Conservation (phyloP, 2,888 invertebrate genomes). For the Nowickia ferox region DNA sequence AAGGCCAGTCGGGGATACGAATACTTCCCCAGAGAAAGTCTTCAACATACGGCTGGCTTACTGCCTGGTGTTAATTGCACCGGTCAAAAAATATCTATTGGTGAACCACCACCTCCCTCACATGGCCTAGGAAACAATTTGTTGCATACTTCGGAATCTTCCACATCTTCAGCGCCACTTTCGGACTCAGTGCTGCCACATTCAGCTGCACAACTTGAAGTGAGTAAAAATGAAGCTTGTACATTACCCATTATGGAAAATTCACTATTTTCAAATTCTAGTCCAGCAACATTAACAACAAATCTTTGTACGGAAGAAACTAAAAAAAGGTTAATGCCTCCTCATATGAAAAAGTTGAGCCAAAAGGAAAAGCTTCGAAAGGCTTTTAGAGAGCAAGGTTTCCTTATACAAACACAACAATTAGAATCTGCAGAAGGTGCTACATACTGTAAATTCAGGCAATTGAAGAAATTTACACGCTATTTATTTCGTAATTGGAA, state of each 20-base stretch:
- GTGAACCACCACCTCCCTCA: constrained; percentile 80
- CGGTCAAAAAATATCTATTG: constrained; percentile 83
- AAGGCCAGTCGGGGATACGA: constrained; percentile 91
- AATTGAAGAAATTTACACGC: constrained; percentile 94
- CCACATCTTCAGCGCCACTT: constrained; percentile 77
- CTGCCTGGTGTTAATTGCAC: constrained; percentile 84
- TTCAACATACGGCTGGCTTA: constrained; percentile 85
- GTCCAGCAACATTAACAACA: constrained; percentile 58
- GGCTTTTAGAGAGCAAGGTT: constrained; percentile 96
- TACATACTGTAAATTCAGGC: constrained; percentile 96
- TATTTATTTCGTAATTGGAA: constrained; percentile 97
- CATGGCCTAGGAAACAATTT: constrained; percentile 81
- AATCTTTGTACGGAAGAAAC: constrained; percentile 22
- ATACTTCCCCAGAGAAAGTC: constrained; percentile 89
- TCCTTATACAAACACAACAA: constrained; percentile 96
- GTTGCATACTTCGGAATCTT: constrained; percentile 81
- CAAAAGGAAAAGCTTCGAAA: constrained; percentile 94
- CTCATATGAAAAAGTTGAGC: constrained; percentile 89
- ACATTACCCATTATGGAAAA: constrained; percentile 47
- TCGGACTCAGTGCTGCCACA: constrained; percentile 51
- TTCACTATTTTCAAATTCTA: constrained; percentile 34
- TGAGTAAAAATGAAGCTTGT: constrained; percentile 45
- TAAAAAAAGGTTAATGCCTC: constrained; percentile 5
- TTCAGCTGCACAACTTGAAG: constrained; percentile 25
- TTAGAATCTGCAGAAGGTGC: constrained; percentile 96